phyloP scores from a whole-genome alignment of 2,113 vertebrate species.

The Progne subis region DNA sequence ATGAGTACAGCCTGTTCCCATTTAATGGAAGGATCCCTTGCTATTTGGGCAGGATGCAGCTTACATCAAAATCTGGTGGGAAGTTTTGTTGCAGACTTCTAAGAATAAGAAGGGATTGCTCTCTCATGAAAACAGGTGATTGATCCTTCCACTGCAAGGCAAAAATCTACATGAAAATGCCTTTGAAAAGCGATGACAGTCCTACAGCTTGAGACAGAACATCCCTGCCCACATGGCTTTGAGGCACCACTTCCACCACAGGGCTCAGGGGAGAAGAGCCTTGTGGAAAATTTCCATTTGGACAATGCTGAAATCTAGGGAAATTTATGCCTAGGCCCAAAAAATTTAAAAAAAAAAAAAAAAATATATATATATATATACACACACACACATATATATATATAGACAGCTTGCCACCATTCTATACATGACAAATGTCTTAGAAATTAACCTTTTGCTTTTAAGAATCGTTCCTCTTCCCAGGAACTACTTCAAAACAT shows the following conservation, averaged over 20 bases:
- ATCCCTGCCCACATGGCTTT: neutral
- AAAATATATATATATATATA: too few species aligned
- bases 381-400: too few species aligned
- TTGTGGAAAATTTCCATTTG: neutral
- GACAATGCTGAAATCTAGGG: neutral
- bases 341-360: too few species aligned
- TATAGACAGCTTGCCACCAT: neutral
- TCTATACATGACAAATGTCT: neutral
- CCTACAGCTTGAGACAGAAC: neutral
- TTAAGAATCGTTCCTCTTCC: neutral
- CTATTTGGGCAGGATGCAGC: neutral
- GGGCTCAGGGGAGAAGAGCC: neutral
- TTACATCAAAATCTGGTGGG: neutral
- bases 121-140: neutral
- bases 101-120: neutral
- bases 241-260: neutral
- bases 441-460: neutral
- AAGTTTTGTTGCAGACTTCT: neutral
- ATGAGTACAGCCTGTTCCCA: neutral
- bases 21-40: neutral
- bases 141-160: neutral
- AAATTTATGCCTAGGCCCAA: neutral
- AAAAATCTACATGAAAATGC: neutral
- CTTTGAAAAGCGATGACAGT: neutral
- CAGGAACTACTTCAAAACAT: neutral